Percentiles rank a stretch among this genome's conserved stretches.
Conservation (phyloP, 1,140 invertebrate genomes). For the Agrilus planipennis region DNA sequence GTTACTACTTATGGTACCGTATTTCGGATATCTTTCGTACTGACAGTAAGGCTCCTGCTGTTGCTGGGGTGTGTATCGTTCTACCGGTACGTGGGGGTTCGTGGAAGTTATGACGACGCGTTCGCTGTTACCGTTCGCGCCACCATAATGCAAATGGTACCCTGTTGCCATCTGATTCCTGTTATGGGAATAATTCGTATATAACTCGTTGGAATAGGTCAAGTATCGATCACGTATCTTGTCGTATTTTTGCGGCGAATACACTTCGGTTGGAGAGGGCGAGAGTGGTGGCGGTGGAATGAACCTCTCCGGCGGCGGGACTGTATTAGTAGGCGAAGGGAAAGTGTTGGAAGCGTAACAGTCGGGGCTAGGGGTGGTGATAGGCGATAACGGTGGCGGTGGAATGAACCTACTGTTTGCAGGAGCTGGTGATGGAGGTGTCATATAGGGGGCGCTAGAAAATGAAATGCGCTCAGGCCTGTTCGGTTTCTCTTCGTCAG, state of each 20-base stretch:
- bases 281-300: slow-evolving; percentile 31
- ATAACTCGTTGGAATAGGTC: slow-evolving; percentile 12
- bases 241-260: slow-evolving; percentile 21
- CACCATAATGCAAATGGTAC: slow-evolving; percentile 11
- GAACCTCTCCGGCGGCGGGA: slow-evolving; percentile 24
- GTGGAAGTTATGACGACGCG: slow-evolving; percentile 35
- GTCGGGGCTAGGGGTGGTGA: slow-evolving; percentile 26
- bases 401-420: slow-evolving; percentile 31
- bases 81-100: slow-evolving; percentile 54
- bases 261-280: slow-evolving; percentile 27
- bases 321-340: slow-evolving; percentile 26
- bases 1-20: slow-evolving; percentile 28
- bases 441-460: slow-evolving; percentile 26
- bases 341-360: slow-evolving; percentile 30
- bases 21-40: slow-evolving; percentile 25
- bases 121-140: slow-evolving; percentile 16
- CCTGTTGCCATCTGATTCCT: slow-evolving; percentile 7
- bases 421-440: slow-evolving; percentile 34
- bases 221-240: slow-evolving; percentile 15
- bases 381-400: slow-evolving; percentile 30
- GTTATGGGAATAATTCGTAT: slow-evolving; percentile 15
- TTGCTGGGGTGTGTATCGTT: slow-evolving; percentile 32
- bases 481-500: slow-evolving; percentile 13
- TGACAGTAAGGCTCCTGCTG: slow-evolving; percentile 29
- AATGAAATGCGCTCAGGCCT: slow-evolving; percentile 16